A percentile compares a stretch with the other conserved stretches of the same genome.
Conservation (phyloP, 2,888 invertebrate species). For the Drosophila mettleri region DNA sequence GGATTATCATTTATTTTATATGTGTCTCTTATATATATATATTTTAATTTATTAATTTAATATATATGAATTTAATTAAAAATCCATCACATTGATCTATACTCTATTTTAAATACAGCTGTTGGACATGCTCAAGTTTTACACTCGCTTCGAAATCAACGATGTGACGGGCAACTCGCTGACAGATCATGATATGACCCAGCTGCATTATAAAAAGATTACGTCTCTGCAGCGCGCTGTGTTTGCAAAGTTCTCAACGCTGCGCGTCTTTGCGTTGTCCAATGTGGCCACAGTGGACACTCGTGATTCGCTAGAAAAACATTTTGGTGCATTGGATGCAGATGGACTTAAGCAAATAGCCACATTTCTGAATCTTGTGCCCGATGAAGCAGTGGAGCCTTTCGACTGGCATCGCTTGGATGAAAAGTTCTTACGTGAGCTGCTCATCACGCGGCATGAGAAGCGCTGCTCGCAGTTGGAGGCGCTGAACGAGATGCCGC, state of each 20-base stretch:
- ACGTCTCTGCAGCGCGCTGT: slow-evolving; percentile 97
- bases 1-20: no score
- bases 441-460: slow-evolving; percentile 94
- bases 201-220: slow-evolving; percentile 96
- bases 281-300: slow-evolving; percentile 98
- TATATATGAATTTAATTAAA: not conserved
- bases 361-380: slow-evolving; percentile 94
- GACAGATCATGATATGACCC: slow-evolving; percentile 96
- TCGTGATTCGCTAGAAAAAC: slow-evolving; percentile 90
- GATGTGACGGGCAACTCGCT: slow-evolving; percentile 98
- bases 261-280: slow-evolving; percentile 94
- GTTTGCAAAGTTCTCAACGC: slow-evolving; percentile 95
- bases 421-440: slow-evolving; percentile 92
- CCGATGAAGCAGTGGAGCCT: slow-evolving; percentile 89
- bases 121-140: slow-evolving; percentile 97
- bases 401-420: slow-evolving; percentile 91
- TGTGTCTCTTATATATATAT: no score
- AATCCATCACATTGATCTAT: not conserved
- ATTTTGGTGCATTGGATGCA: slow-evolving; percentile 91
- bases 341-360: slow-evolving; percentile 94
- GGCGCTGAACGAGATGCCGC: slow-evolving; percentile 97
- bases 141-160: slow-evolving; percentile 98
- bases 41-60: no score
- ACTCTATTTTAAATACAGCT: slow-evolving; percentile 87
- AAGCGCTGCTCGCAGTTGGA: slow-evolving; percentile 96